Evolutionary conservation across 1,140 invertebrate species (phyloP).

Genomic region (Pteromalus puparum): DNA sequence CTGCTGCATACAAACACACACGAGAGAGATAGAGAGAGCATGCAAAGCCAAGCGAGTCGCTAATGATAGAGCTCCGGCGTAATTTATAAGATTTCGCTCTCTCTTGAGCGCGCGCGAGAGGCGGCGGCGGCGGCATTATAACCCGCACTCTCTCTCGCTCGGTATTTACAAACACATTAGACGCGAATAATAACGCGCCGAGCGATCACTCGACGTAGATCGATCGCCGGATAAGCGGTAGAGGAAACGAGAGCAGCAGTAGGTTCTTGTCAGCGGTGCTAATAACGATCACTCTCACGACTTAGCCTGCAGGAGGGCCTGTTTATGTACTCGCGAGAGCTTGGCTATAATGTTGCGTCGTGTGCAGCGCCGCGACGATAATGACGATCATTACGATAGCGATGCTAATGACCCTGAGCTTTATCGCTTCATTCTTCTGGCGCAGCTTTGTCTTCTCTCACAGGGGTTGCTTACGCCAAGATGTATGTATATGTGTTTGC

Average conservation of each 20-base stretch:
- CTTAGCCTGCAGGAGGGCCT: constrained; percentile 35
- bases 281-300: constrained; percentile 46
- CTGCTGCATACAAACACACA: background rate
- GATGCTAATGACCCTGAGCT: constrained; percentile 48
- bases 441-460: background rate
- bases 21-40: too few relatives aligned
- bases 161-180: constrained; percentile 51
- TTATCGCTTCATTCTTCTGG: constrained; percentile 61
- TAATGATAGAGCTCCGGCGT: constrained; percentile 37
- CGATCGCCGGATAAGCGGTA: background rate
- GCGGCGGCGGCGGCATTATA: background rate
- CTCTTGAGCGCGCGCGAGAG: too few relatives aligned
- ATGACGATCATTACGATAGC: constrained; percentile 48
- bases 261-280: constrained; percentile 23
- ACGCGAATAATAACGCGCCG: constrained; percentile 30
- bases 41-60: background rate
- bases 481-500: too few relatives aligned
- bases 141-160: background rate
- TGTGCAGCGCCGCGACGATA: constrained; percentile 21
- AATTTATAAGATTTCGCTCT: constrained; percentile 39
- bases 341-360: background rate
- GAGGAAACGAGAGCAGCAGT: constrained; percentile 3
- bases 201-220: background rate
- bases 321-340: background rate
- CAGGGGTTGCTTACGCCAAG: background rate